Base-by-base conservation (phyloP, 1,140 invertebrate genomes). In the Hermetia illucens region DNA sequence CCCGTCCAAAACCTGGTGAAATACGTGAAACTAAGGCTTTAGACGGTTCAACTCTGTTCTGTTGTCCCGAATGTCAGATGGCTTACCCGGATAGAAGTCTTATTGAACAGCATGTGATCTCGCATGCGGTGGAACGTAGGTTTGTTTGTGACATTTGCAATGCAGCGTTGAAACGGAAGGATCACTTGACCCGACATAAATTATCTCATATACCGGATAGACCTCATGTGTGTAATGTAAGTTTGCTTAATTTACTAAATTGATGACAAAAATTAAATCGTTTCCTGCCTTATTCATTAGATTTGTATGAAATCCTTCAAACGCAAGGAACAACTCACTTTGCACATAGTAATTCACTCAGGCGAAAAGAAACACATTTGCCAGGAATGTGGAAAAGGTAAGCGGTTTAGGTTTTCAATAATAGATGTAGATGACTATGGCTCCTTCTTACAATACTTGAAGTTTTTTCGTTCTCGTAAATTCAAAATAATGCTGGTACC, bases 31-130 rank as follows among this genome's bases (percentile, higher is more conserved):
- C 82, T 0, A 85, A 82, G 19, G 82, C 82, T 5, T 57, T 86
- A 27, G 83, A 87, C 47, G 83, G 84, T 12, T 82, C 81, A 6
- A 83, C 82, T 0, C 56, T 88, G 2, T 87, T 84, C 52, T 86
- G 83, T 51, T 87, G 83, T 55, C 82, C 83, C 1, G 82, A 86
- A 52, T 86, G 84, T 53, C 81, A 89, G 53, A 80, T 87, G 82
- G 79, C 82, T 20, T 85, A 86, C 55, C 81, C 82, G 1, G 82
- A 86, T 55, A 74, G 82, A 42, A 80, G 79, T 39, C 55, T 85
- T 17, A 63, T 87, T 19, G 82, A 88, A 51, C 82, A 86, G 48
- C 82, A 88, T 56, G 61, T 86, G 5, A 69, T 83, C n/a, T 81
- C 81, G 16, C 83, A 88, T 54, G 85, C 79, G 12, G 69, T 84